These are phyloP conservation scores for Typhlichthys subterraneus DNA, from an alignment of 2,797 vertebrate genomes.

Conservation along the genomic window DNA sequence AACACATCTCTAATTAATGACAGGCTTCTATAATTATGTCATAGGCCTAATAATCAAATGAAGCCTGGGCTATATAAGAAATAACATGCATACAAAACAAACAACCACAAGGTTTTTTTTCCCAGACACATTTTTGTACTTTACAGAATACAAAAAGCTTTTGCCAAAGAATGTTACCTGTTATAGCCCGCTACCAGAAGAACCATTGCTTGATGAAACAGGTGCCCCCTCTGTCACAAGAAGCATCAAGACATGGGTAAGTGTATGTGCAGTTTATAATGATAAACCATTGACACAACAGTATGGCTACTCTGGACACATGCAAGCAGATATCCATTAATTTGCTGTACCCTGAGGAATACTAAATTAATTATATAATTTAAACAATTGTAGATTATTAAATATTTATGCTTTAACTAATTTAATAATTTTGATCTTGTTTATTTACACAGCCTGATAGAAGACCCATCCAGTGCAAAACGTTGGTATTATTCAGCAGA, in stretches of 20 bases:
- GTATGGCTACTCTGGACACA: too few species aligned
- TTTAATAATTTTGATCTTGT: constrained; percentile 53
- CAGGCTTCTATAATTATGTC: neutral
- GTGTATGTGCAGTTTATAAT: constrained; percentile 1
- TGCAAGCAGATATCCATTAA: too few species aligned
- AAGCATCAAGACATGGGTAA: constrained; percentile 14
- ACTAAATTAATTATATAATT: too few species aligned
- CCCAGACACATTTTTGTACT: neutral
- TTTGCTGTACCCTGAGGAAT: too few species aligned
- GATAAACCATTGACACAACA: too few species aligned
- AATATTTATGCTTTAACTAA: neutral
- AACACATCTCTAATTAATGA: neutral
- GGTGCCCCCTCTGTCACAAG: neutral
- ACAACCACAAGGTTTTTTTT: too few species aligned
- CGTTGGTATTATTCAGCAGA: neutral
- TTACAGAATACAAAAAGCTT: constrained; percentile 34
- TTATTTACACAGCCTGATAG: constrained; percentile 14
- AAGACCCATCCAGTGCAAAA: constrained; percentile 1
- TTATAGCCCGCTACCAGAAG: constrained; percentile 40
- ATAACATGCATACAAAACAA: too few species aligned
- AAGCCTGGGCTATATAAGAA: too few species aligned
- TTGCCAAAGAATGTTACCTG: constrained; percentile 4
- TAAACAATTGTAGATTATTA: neutral
- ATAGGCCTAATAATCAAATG: neutral
- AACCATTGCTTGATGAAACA: constrained; percentile 20